Evolutionary conservation across 1,140 invertebrate species (phyloP).

Genomic region (Atopsyche davidsoni): DNA sequence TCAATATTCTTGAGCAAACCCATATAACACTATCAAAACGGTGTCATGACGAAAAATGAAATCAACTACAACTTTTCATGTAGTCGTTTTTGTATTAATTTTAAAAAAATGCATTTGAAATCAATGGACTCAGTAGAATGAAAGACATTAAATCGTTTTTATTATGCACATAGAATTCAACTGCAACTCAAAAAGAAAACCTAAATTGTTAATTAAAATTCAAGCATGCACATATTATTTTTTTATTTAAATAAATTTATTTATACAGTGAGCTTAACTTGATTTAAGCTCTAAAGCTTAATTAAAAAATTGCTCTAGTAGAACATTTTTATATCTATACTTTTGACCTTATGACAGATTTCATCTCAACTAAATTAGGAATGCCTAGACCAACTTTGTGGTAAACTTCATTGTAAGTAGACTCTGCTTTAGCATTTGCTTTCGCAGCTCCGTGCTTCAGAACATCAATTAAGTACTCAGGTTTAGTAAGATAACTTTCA

Average conservation of each 20-base stretch:
- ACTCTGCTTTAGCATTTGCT: constrained; percentile 61
- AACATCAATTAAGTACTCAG: constrained; percentile 59
- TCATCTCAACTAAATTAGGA: constrained; percentile 7
- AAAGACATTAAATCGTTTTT: no score
- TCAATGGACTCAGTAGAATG: no score
- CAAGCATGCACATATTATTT: background rate
- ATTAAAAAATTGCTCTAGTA: background rate
- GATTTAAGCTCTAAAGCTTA: background rate
- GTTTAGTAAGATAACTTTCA: constrained; percentile 52
- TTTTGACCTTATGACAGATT: background rate
- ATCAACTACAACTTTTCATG: no score
- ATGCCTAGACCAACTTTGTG: constrained; percentile 54
- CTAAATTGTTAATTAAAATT: background rate
- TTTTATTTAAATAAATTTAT: background rate
- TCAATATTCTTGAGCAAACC: no score
- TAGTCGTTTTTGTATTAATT: no score
- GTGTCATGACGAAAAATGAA: no score
- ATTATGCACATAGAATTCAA: no score
- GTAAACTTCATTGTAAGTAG: constrained; percentile 64
- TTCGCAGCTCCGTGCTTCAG: constrained; percentile 63
- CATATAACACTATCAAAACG: no score
- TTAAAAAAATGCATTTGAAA: no score
- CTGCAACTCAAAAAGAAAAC: no score
- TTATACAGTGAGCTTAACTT: background rate
- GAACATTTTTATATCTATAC: background rate